Conservation (phyloP, 1,140 invertebrate species). For the Euwallacea fornicatus region DNA sequence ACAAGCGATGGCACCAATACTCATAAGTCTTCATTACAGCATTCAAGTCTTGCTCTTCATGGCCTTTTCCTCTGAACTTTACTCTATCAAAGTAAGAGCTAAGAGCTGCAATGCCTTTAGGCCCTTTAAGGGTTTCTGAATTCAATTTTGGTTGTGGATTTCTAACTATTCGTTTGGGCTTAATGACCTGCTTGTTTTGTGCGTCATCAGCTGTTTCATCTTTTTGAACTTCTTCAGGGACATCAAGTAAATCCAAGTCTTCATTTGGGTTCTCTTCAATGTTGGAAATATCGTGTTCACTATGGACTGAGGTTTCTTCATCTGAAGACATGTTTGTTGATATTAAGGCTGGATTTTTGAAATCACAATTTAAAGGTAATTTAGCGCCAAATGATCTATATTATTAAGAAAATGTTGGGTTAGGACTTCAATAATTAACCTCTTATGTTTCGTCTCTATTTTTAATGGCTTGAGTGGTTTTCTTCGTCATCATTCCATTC, state of each 20-base stretch:
- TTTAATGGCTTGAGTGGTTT: neutral
- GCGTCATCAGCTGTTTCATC: conserved; percentile 35
- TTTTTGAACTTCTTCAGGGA: conserved; percentile 43
- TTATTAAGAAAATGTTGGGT: too few relatives aligned
- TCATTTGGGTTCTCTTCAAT: conserved; percentile 33
- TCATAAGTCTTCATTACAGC: conserved; percentile 79
- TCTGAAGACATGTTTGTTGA: conserved; percentile 35
- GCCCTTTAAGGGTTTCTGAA: conserved; percentile 59
- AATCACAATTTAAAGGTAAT: too few relatives aligned
- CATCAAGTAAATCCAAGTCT: conserved; percentile 38
- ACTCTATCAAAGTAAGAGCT: conserved; percentile 79
- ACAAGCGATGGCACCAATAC: conserved; percentile 90
- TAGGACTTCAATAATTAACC: too few relatives aligned
- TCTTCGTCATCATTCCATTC: conserved; percentile 28
- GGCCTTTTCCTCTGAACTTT: conserved; percentile 79
- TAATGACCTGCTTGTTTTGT: conserved; percentile 45
- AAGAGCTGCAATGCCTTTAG: conserved; percentile 76
- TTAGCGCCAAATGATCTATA: conserved; percentile 16
- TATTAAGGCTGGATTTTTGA: neutral
- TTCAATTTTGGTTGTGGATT: conserved; percentile 75
- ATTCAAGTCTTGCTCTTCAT: conserved; percentile 83
- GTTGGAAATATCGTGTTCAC: neutral
- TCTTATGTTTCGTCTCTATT: too few relatives aligned
- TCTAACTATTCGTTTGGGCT: conserved; percentile 60
- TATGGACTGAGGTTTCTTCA: conserved; percentile 21